phyloP scores from a whole-genome alignment of 2,888 invertebrate genomes.

The Trachelus tabidus region DNA sequence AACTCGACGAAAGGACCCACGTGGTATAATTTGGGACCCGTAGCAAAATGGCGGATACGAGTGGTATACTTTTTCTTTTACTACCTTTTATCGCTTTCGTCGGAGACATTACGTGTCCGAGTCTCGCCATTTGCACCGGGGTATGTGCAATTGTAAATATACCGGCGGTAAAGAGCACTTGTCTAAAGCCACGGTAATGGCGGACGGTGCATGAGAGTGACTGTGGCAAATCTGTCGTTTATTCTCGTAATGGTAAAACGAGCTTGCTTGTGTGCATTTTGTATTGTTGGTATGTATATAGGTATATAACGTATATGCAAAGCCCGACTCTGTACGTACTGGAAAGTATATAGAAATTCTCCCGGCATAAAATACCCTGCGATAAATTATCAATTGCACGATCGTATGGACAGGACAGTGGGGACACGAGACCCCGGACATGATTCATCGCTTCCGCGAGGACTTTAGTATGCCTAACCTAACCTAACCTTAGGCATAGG shows the following conservation, averaged over 20 bases:
- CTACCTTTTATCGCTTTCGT: background rate
- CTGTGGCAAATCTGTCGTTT: background rate
- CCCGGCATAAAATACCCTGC: background rate
- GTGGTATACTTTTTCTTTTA: background rate
- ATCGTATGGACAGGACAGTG: conserved; percentile 11
- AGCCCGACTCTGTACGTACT: background rate
- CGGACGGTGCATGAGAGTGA: background rate
- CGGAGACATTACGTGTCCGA: background rate
- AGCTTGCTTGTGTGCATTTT: background rate
- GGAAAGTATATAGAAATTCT: background rate
- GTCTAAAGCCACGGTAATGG: background rate
- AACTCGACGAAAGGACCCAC: background rate
- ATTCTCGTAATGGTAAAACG: background rate
- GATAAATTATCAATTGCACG: conserved; percentile 10
- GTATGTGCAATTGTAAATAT: background rate
- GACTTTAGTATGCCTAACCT: background rate
- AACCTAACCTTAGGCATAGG: background rate
- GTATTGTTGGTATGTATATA: background rate
- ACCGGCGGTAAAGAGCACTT: background rate
- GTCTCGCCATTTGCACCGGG: background rate
- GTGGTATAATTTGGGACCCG: background rate
- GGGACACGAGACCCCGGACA: conserved; percentile 1
- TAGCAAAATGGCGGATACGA: background rate
- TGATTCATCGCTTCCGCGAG: conserved; percentile 12
- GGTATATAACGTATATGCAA: background rate